phyloP scores from a whole-genome alignment of 1,140 invertebrate species.

The Lepidurus couesii region DNA sequence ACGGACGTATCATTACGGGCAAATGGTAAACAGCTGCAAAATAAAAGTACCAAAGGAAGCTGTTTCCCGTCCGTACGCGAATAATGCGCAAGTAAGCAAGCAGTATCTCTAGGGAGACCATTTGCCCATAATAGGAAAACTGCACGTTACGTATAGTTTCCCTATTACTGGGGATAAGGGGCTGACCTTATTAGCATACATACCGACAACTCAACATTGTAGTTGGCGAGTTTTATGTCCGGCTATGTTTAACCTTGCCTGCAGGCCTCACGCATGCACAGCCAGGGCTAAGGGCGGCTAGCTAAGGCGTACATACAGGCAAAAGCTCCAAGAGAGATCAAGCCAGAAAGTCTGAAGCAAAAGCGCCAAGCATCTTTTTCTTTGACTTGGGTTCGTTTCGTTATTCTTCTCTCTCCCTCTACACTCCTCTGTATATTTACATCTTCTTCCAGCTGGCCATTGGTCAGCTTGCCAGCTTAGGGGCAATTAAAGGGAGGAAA shows the following conservation, averaged over 20 bases:
- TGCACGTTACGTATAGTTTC: constrained; percentile 19
- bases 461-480: constrained; percentile 18
- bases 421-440: not conserved
- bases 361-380: constrained; percentile 21
- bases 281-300: not conserved
- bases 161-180: constrained; percentile 15
- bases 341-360: not conserved
- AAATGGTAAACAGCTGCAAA: not conserved
- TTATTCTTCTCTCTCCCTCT: not conserved
- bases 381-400: not conserved
- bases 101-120: constrained; percentile 8
- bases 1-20: no score
- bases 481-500: constrained; percentile 15
- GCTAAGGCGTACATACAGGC: not conserved
- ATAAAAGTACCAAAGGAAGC: not conserved
- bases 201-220: constrained; percentile 22
- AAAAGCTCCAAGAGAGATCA: not conserved
- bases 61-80: not conserved
- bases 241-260: constrained; percentile 18
- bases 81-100: constrained; percentile 2
- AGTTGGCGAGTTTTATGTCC: constrained; percentile 21
- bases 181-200: constrained; percentile 22
- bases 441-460: constrained; percentile 16
- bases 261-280: constrained; percentile 12
- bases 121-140: constrained; percentile 19